Evolutionary conservation across 2,113 vertebrate genomes (phyloP), one percentile per base, ranked within the genome.

Genomic region (Cariama cristata): DNA sequence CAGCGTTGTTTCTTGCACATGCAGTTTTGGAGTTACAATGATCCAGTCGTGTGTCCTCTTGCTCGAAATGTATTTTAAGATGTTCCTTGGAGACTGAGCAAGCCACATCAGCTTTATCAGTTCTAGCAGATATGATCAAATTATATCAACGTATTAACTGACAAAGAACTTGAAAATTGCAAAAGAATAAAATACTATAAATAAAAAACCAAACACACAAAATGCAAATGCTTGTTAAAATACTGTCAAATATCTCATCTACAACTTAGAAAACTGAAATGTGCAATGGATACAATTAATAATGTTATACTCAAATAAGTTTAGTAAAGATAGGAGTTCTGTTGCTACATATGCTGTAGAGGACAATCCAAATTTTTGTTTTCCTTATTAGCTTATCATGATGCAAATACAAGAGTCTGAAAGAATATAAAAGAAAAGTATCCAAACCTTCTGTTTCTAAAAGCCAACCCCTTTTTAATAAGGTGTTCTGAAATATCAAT

Each of bases 401-500:
- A 42, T 9, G 26, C 24, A 38, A 90, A 44, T 56, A 45, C 5
- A 2, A n/a, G 7, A 64, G 8, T 47, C 32, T 69, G 11, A 67
- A 71, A 83, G 15, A 80, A 83, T 16, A 50, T 18, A 40, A 38
- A 58, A 71, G 40, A 12, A 26, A 77, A 81, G 45, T 24, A 66
- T 80, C 33, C 94, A 67, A 98, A 98, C 97, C 98, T 99, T 96
- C 96, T 98, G 59, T 98, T 98, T 93, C 97, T 99, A 63, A 99
- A 98, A 49, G 99, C 99, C 87, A 99, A 98, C 53, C 99, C 99
- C 93, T 98, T 98, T 53, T 97, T 97, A 97, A 99, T 91, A 85
- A 99, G 98, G 64, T 98, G 98, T 86, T 99, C 98, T 45, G 99
- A 98, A 62, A 99, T 90, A 97, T 98, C 99, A 74, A 98, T 90